These are phyloP conservation scores for Sphaeridia pumilis DNA, from an alignment of 2,888 invertebrate genomes.

Conservation along the genomic window DNA sequence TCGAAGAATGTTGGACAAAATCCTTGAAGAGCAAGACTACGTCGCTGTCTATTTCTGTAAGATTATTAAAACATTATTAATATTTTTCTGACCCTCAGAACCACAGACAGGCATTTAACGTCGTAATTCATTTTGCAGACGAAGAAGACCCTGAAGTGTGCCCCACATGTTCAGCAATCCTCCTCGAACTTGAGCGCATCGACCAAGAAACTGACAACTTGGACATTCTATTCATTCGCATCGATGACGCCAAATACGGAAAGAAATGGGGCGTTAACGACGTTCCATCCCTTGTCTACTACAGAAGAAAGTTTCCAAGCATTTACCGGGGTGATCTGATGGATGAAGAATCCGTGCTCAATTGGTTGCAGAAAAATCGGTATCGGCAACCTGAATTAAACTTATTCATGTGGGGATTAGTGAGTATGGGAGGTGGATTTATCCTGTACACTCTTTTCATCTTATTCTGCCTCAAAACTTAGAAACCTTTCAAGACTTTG, in stretches of 20 bases:
- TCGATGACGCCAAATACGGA: conserved; percentile 81
- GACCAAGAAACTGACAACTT: conserved; percentile 78
- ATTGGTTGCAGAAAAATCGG: conserved; percentile 80
- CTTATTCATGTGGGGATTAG: conserved; percentile 84
- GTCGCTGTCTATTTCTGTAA: conserved; percentile 91
- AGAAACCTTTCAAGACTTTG: too few species aligned
- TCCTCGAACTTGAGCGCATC: conserved; percentile 79
- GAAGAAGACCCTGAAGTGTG: conserved; percentile 52
- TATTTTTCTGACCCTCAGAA: too few species aligned
- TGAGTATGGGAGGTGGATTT: conserved; percentile 73
- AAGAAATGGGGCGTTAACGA: conserved; percentile 88
- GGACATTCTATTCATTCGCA: conserved; percentile 88
- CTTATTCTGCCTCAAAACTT: conserved; percentile 67
- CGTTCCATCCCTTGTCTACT: conserved; percentile 81
- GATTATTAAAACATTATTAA: conserved; percentile 38
- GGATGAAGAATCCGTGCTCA: conserved; percentile 18
- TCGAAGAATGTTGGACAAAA: conserved; percentile 88
- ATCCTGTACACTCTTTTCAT: conserved; percentile 81
- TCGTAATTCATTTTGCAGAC: conserved; percentile 49
- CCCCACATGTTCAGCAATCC: conserved; percentile 67
- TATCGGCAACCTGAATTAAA: conserved; percentile 86
- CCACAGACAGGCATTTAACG: not conserved
- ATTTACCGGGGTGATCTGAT: conserved; percentile 64
- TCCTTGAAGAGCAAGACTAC: conserved; percentile 88
- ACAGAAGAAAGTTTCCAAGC: conserved; percentile 80